A percentile compares a stretch with the other conserved stretches of the same genome.
Evolutionary conservation across 2,113 vertebrate genomes (phyloP).

Genomic region (Macrotis lagotis): DNA sequence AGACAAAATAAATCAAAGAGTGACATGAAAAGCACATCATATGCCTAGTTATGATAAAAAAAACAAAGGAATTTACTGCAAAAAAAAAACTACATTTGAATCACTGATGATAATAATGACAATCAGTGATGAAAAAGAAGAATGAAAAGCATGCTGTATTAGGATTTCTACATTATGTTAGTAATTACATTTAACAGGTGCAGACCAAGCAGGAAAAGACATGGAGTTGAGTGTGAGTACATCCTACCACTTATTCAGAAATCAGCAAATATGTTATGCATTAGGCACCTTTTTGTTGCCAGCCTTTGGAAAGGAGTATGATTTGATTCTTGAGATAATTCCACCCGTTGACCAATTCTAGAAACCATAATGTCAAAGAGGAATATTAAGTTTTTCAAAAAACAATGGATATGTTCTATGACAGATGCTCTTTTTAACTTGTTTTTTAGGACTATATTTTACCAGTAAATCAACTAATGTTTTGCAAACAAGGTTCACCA

Average conservation of each 20-base stretch:
- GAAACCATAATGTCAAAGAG: constrained; percentile 91
- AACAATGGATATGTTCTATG: constrained; percentile 35
- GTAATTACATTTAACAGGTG: constrained; percentile 66
- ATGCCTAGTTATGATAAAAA: rapidly evolving
- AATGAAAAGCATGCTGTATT: constrained; percentile 5
- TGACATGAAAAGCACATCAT: background rate
- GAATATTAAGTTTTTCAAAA: constrained; percentile 81
- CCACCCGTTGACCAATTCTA: constrained; percentile 88
- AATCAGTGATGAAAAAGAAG: background rate
- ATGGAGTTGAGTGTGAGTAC: constrained; percentile 45
- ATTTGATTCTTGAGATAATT: constrained; percentile 91
- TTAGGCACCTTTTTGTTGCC: constrained; percentile 92
- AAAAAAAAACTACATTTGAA: constrained; percentile 14
- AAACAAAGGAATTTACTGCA: background rate
- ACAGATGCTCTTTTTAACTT: background rate
- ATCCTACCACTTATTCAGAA: constrained; percentile 76
- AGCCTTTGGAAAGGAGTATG: constrained; percentile 89
- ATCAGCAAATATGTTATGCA: constrained; percentile 63
- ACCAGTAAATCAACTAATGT: background rate
- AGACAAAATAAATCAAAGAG: background rate
- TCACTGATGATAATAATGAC: background rate
- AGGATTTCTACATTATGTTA: constrained; percentile 68
- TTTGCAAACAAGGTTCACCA: background rate
- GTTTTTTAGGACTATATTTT: background rate
- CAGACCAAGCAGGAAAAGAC: constrained; percentile 11